Evolutionary conservation across 2,888 invertebrate species (phyloP).

Genomic region (Pardosa pseudoannulata): DNA sequence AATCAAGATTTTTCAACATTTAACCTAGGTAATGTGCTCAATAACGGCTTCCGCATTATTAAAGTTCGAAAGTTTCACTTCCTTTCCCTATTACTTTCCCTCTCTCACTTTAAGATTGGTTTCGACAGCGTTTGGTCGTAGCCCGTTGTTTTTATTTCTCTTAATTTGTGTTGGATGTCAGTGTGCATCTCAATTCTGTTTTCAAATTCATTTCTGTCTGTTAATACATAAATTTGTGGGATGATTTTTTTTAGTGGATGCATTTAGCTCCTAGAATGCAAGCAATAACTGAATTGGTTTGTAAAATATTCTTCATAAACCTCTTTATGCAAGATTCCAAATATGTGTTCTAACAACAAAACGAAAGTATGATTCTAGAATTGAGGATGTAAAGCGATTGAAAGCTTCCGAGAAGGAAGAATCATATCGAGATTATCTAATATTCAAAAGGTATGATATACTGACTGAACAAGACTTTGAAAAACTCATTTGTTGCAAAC

Average conservation of each 20-base stretch:
- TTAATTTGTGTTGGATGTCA: constrained; percentile 5
- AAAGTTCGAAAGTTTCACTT: too few species aligned
- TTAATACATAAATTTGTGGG: background rate
- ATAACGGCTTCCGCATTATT: too few species aligned
- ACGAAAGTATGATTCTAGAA: constrained; percentile 52
- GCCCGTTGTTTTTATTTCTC: background rate
- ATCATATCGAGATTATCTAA: constrained; percentile 29
- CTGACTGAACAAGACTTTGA: constrained; percentile 27
- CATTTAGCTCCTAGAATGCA: background rate
- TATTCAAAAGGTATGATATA: constrained; percentile 32
- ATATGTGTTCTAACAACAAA: constrained; percentile 29
- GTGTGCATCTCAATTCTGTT: background rate
- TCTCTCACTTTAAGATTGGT: too few species aligned
- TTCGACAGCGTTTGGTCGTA: background rate
- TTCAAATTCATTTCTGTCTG: constrained; percentile 7
- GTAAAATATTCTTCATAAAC: constrained; percentile 6
- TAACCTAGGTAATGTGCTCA: background rate
- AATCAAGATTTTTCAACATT: background rate
- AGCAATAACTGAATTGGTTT: background rate
- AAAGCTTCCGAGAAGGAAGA: constrained; percentile 42
- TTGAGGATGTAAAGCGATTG: constrained; percentile 33
- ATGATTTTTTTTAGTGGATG: background rate
- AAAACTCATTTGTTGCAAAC: too few species aligned
- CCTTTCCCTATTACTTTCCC: background rate
- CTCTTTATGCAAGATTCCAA: constrained; percentile 42